Evolutionary conservation across 2,113 vertebrate species (phyloP), one percentile per base, ranked within the genome.

Genomic region (Semnornis frantzii): DNA sequence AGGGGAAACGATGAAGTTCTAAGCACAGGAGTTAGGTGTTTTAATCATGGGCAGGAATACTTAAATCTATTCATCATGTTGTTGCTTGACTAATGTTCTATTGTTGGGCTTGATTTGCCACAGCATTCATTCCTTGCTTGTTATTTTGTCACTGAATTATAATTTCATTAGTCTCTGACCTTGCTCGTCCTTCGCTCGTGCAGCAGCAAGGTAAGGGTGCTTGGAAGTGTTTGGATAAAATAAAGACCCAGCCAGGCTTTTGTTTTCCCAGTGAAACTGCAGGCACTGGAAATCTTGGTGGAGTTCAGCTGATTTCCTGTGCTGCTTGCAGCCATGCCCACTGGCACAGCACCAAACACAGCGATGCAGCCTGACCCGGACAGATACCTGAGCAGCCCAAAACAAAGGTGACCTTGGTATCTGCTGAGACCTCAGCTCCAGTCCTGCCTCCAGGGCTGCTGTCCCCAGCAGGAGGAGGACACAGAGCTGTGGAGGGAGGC

Each of bases 111-210:
- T 72, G 66, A 82, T 95, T 96, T 90, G 77, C 81, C 74, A 33
- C 5, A 30, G 46, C 81, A 72, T 91, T 88, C 88, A 68, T 88
- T 95, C 81, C 54, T 55, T 76, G 59, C 82, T 80, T 66, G 70
- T 82, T 94, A 50, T 72, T 94, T 93, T 93, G 90, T 93, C 55
- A 37, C 16, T 66, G 95, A 72, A 87, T 92, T 72, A 69, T 89
- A 89, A 94, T 93, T 93, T 73, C 81, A 95, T 93, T 93, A 42
- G 73, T 90, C 50, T 65, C 63, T 88, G 90, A 82, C 92, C 96
- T 96, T 93, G 88, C 21, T 79, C n/a, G 90, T 92, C 94, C 90
- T 96, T 73, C 65, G 25, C 66, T 93, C 3, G 0, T 5, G 4
- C 50, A 58, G 12, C 69, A 90, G 50, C 70, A 69, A 4, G 3